Evolutionary conservation across 1,140 invertebrate genomes (phyloP), one percentile per base, ranked within the genome.

Genomic region (Trichogramma pretiosum): DNA sequence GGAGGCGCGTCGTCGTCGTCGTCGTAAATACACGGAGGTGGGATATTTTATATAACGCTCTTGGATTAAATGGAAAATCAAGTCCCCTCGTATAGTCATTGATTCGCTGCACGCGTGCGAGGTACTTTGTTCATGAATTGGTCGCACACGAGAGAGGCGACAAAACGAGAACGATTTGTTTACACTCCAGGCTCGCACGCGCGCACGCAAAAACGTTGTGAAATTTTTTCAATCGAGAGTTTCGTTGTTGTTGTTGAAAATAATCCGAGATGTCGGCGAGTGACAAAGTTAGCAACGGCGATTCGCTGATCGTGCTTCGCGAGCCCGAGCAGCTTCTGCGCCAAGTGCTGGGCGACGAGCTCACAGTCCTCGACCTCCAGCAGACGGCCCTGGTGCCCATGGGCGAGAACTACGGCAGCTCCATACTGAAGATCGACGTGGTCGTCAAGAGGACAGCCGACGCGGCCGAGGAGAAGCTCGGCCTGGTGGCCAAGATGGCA

Each of bases 391-490:
- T 70, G 21, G 28, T 67, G 5, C 60, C 69, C 36, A 67, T 69
- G 0, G 78, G 78, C 1, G 77, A 80, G 52, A 79, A 80, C 61
- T 80, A 78, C 52, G 77, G 75, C 8, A 78, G 78, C 57, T 56
- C 70, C 0, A 79, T 80, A 50, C 48, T 77, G 1, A 62, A 62
- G 5, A 64, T 80, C 1, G 46, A 64, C 9, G 60, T 64, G 0
- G 36, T 55, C 11, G 49, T 72, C 2, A 59, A 46, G 5, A 47
- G 54, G 2, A 18, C 40, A 1, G 46, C 33, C 1, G 13, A 52
- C 11, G 34, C 11, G 10, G 14, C 56, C n/a, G 28, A 56, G 8
- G 55, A 67, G 30, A 38, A 61, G 11, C 43, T 70, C 38, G 32
- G 65, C 24, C 37, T 71, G 2, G 64, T 77, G 7, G 73, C 66